Evolutionary conservation across 2,113 vertebrate species (phyloP).

Genomic region (Osmerus mordax): DNA sequence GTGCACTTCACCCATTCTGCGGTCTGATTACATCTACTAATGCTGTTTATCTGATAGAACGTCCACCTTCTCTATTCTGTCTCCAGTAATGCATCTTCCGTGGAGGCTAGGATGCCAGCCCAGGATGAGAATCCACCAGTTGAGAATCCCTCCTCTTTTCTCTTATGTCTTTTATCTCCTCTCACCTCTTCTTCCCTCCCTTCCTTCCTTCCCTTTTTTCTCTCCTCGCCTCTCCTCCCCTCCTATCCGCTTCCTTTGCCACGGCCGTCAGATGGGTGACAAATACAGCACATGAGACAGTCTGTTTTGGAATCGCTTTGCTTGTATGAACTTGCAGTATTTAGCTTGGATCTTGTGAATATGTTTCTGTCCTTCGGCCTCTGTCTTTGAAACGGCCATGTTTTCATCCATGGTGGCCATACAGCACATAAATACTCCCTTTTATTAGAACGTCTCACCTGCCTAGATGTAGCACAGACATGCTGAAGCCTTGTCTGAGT

Average conservation of each 20-base stretch:
- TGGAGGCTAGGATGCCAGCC: neutral
- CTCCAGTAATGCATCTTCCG: slow-evolving; percentile 1
- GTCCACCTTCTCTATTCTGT: slow-evolving; percentile 49
- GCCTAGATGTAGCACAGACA: slow-evolving; percentile 39
- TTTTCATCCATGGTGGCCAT: slow-evolving; percentile 54
- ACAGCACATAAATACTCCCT: slow-evolving; percentile 64
- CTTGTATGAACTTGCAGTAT: slow-evolving; percentile 70
- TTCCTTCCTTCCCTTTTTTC: too few relatives aligned
- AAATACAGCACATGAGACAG: slow-evolving; percentile 30
- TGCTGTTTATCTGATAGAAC: slow-evolving; percentile 29
- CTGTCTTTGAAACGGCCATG: slow-evolving; percentile 51
- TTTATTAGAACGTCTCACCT: slow-evolving; percentile 48
- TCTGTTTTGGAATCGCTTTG: slow-evolving; percentile 68
- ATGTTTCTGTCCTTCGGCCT: slow-evolving; percentile 66
- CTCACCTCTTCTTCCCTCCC: too few relatives aligned
- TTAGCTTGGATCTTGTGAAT: slow-evolving; percentile 63
- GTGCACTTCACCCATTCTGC: too few relatives aligned
- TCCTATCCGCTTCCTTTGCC: neutral
- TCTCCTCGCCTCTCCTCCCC: too few relatives aligned
- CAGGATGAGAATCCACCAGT: too few relatives aligned
- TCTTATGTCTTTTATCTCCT: too few relatives aligned
- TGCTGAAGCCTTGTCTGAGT: too few relatives aligned
- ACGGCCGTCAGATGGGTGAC: slow-evolving; percentile 52
- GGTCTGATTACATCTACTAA: too few relatives aligned
- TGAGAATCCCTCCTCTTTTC: too few relatives aligned